A percentile compares a stretch with the other conserved stretches of the same genome.
These are phyloP conservation scores for Hesperia comma DNA, from an alignment of 2,888 invertebrate genomes.

Conservation along the genomic window DNA sequence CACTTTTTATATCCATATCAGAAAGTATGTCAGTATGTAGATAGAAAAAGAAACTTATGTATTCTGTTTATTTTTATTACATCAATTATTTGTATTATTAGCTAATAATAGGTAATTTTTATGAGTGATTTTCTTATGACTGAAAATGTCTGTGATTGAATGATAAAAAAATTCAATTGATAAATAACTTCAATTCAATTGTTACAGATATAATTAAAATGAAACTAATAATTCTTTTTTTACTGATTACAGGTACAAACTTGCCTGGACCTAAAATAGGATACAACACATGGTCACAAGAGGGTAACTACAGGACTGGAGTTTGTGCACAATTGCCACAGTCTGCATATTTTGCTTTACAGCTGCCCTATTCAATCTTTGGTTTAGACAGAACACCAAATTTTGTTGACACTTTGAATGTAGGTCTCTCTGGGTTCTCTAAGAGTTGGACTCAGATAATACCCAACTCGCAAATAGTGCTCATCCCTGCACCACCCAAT, in stretches of 20 bases:
- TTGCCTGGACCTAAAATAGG: constrained; percentile 95
- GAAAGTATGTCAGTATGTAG: too few relatives aligned
- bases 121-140: too few relatives aligned
- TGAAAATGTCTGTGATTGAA: too few relatives aligned
- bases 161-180: too few relatives aligned
- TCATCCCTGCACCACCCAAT: constrained; percentile 93
- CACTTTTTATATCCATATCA: too few relatives aligned
- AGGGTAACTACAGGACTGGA: constrained; percentile 91
- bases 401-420: constrained; percentile 95
- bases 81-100: too few relatives aligned
- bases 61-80: too few relatives aligned
- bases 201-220: not conserved
- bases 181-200: too few relatives aligned
- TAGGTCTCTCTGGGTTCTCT: constrained; percentile 88
- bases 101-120: too few relatives aligned
- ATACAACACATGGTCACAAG: constrained; percentile 94
- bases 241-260: constrained; percentile 86
- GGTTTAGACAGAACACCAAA: constrained; percentile 99
- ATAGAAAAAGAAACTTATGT: too few relatives aligned
- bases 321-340: constrained; percentile 95
- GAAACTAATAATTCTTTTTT: constrained; percentile 15
- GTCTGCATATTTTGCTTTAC: constrained; percentile 96
- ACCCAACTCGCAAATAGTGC: constrained; percentile 98
- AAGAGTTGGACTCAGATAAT: constrained; percentile 96
- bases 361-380: constrained; percentile 97